Evolutionary conservation across 2,113 vertebrate species (phyloP).

Genomic region (Corynorhinus townsendii): DNA sequence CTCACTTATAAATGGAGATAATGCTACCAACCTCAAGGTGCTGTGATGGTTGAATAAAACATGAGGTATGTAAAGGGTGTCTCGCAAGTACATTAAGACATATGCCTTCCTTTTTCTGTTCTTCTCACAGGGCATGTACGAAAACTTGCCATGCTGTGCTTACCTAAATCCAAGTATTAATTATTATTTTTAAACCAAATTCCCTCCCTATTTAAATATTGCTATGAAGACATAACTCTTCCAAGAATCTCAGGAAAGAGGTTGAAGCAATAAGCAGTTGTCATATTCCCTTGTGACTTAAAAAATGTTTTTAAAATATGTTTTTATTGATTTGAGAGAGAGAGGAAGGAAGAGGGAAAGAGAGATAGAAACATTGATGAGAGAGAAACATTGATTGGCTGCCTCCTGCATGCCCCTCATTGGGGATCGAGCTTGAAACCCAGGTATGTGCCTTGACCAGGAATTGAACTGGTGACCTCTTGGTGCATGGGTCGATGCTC

Average conservation of each 20-base stretch:
- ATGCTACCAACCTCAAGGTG: background rate
- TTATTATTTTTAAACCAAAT: background rate
- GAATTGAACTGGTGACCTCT: too few relatives aligned
- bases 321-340: too few relatives aligned
- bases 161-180: background rate
- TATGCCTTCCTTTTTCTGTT: background rate
- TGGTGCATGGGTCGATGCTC: too few relatives aligned
- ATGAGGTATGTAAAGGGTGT: background rate
- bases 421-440: too few relatives aligned
- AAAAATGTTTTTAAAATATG: too few relatives aligned
- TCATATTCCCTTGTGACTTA: background rate
- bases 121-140: background rate
- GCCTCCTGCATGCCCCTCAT: too few relatives aligned
- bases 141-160: background rate
- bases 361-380: too few relatives aligned
- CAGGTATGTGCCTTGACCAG: too few relatives aligned
- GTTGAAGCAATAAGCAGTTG: background rate
- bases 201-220: background rate
- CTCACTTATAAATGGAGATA: background rate
- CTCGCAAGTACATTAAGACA: background rate
- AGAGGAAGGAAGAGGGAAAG: too few relatives aligned
- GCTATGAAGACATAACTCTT: background rate
- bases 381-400: too few relatives aligned
- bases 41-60: background rate
- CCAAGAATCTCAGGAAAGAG: background rate